phyloP scores from a whole-genome alignment of 1,140 invertebrate species.

The Drosophila auraria region DNA sequence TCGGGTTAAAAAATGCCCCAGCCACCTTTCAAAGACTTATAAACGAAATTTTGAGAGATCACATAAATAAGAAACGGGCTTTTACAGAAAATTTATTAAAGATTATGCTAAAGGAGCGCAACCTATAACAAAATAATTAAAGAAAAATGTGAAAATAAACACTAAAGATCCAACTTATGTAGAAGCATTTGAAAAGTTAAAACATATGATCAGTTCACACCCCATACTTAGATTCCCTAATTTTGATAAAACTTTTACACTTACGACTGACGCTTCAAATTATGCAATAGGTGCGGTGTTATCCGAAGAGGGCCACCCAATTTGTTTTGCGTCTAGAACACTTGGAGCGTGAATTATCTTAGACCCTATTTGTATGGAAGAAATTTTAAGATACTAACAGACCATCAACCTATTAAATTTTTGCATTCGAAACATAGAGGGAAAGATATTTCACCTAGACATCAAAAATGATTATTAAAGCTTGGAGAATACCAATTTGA shows the following conservation, averaged over 20 bases:
- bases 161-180: not conserved
- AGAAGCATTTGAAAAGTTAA: not conserved
- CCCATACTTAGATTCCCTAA: not conserved
- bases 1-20: conserved; percentile 39
- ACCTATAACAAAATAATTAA: not conserved
- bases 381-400: not conserved
- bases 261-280: conserved; percentile 5
- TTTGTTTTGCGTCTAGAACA: conserved; percentile 3
- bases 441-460: not conserved
- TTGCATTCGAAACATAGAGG: conserved; percentile 11
- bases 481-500: conserved; percentile 4
- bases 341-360: not conserved
- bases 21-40: conserved; percentile 1
- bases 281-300: conserved; percentile 1
- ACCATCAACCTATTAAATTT: conserved; percentile 5
- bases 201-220: conserved; percentile 11
- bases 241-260: conserved; percentile 2
- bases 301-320: conserved; percentile 8
- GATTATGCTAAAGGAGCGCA: not conserved
- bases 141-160: not conserved
- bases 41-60: too few species aligned
- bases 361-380: not conserved
- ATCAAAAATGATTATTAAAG: conserved; percentile 3
- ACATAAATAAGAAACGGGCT: not conserved
- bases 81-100: not conserved